Base-by-base conservation (phyloP, 2,797 vertebrate genomes). In the Anguilla pacifica region DNA sequence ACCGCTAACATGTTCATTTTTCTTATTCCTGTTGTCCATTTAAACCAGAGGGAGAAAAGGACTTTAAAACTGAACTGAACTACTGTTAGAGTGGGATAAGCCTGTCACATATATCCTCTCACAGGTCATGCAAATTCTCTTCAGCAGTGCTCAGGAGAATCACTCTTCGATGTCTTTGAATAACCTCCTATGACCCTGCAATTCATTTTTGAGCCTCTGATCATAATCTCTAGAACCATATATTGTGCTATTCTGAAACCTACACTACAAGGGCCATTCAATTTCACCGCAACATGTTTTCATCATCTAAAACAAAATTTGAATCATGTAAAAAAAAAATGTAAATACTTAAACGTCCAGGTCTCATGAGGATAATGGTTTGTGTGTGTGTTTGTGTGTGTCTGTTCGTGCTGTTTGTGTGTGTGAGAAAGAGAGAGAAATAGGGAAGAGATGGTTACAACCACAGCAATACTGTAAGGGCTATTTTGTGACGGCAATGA, bases 1-100 rank as follows among this genome's bases (percentile, higher is more conserved):
- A 90, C 90, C 89, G 86, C 91, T 94, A 95, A 94, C 94, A 92
- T 92, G 92, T 91, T 92, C 92, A 94, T 96, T 93, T 87, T 92
- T 95, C 93, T 79, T 92, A 90, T 91, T 83, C 88, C 90, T 88
- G 90, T 91, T 87, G 87, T n/a, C 31, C 49, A 31, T 94, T 94
- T 92, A 94, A 92, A 89, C 46, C 90, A 72, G 39, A 86, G 43
- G 88, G 89, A 94, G 93, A 92, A 94, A 92, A 92, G 61, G 89
- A 92, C 90, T 92, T 92, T 92, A 93, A 92, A 93, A 92, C 88
- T 79, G 90, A 53, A 11, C 46, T 49, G 35, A n/a, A n/a, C 25
- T 70, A 7, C 25, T 6, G 28, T 70, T 70, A n/a, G 31, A 83
- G 31, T 43, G 43, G 3, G 43, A 86, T 91, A 89, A 92, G 90